Evolutionary conservation across 2,797 vertebrate species (phyloP), one percentile per base, ranked within the genome.

Genomic region (Leptoclinus maculatus): DNA sequence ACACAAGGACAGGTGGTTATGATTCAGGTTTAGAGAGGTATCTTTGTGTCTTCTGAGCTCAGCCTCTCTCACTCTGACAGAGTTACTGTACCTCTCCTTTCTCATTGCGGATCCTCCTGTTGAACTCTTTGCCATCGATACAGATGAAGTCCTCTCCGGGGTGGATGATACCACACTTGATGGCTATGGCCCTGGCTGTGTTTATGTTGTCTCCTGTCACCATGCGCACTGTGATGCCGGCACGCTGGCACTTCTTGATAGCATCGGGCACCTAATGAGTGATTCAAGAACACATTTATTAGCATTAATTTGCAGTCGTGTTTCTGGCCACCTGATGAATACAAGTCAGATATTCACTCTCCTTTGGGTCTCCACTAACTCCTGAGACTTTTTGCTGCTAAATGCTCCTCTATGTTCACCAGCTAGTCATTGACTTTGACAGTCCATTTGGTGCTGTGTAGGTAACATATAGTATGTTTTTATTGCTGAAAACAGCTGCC

Each of bases 151-250:
- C 98, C 72, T 99, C 98, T 75, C 98, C 98, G 0, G 98, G 98
- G 62, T 97, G 97, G 87, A 99, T 97, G 93, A 99, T 99, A 47
- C 98, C 98, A 51, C 98, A 99, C 76, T 99, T 99, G 86, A 99
- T 98, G 87, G 98, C 98, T 34, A 99, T 99, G 89, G 98, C 98
- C 64, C 98, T 94, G 56, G 98, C 98, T 1, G 98, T 99, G 93
- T 99, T 99, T 88, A 99, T 99, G 91, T 99, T 99, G 94, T 99
- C 98, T 5, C 98, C 98, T 0, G 98, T 99, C 79, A 99, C 98
- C 98, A 99, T 99, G 65, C 98, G 97, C 72, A 99, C 98, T 0
- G 98, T 99, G 90, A 99, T 99, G 79, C 98, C 98, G 1, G 98
- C 98, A 17, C 96, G 95, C 95, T 99, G 98, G 94, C 98, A 99